Evolutionary conservation across 2,888 invertebrate genomes (phyloP), one percentile per base, ranked within the genome.

Genomic region (Mayetiola destructor): DNA sequence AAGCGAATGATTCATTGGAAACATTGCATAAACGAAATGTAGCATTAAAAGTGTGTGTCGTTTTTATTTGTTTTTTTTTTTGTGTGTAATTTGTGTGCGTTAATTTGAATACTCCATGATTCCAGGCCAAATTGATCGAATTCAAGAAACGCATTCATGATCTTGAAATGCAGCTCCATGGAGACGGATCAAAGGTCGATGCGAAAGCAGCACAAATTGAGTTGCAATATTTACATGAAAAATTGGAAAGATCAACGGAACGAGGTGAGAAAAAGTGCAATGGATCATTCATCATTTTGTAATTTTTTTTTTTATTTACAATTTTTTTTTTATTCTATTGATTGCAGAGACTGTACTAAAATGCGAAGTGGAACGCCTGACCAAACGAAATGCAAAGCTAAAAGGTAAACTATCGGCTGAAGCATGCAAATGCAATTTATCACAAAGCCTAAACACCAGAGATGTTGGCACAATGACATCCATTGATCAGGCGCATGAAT

Each of bases 181-280:
- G 16, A 27, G 21, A 2, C 14, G 30, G 5, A 32, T 30, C 30
- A 12, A 32, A 54, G 20, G 32, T 8, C 16, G 75, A 75, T 62
- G 68, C 82, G 58, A 80, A 82, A 63, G 68, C 66, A 10, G 68
- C 73, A 12, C 63, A 72, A 4, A 75, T 77, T 4, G 80, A 82
- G 58, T 81, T 80, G 61, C 77, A 77, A 60, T 68, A 68, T 55
- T 66, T 80, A 59, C 76, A 74, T 27, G 76, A 80, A 63, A 73
- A 72, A 60, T 69, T 81, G 14, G 80, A 77, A 71, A 76, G 76
- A 65, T 77, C 77, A 66, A 81, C 77, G 61, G 71, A 76, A 63
- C 81, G 77, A 60, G 84, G 77, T 76, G n/a, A n/a, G n/a, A n/a
- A n/a, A n/a, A n/a, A n/a, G n/a, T n/a, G n/a, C n/a, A 73, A 64